Evolutionary conservation across 2,888 invertebrate species (phyloP), one percentile per base, ranked within the genome.

Genomic region (Teinopalpus imperialis): DNA sequence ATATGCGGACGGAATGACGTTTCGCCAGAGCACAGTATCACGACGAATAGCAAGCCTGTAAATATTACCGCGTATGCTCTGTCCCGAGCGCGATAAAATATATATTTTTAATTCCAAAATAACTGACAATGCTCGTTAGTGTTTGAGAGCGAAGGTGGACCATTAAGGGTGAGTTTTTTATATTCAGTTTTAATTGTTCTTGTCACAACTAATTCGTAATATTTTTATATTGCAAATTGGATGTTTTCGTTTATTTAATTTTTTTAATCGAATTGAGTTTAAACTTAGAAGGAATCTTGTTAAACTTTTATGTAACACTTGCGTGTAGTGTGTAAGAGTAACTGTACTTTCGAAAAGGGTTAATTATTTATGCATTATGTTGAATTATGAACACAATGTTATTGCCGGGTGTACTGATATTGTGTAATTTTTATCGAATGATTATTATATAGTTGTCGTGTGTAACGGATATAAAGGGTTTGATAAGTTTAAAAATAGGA

Each of bases 1-100:
- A 65, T 69, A 77, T 83, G 85, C 85, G 81, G 81, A 79, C 75
- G 64, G 66, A 63, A 69, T 83, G 83, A 83, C 82, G 80, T 82
- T 81, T 61, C 54, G 56, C 52, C 45, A 43, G 54, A 57, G 63
- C 60, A 67, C 75, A 78, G 74, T 73, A 67, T 55, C 62, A 65
- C 63, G 63, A 62, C 66, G 63, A 68, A 70, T 64, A 61, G 68
- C 69, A 62, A 54, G 61, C 63, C 69, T 78, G 81, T 80, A 79
- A 78, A 81, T 77, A 79, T 35, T 14, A 27, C 27, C 20, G 21
- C 14, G 34, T 16, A 43, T 8, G 34, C 9, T 42, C 32, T 12
- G 9, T 20, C 26, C 27, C 12, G 12, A 34, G 9, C 27, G 23
- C 9, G 14, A 23, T 31, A 31, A 1, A 27, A 4, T n/a, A 21